Percentiles rank a stretch among this genome's conserved stretches.
These are phyloP conservation scores for Agrotis exclamationis DNA, from an alignment of 2,888 invertebrate genomes.

Conservation along the genomic window DNA sequence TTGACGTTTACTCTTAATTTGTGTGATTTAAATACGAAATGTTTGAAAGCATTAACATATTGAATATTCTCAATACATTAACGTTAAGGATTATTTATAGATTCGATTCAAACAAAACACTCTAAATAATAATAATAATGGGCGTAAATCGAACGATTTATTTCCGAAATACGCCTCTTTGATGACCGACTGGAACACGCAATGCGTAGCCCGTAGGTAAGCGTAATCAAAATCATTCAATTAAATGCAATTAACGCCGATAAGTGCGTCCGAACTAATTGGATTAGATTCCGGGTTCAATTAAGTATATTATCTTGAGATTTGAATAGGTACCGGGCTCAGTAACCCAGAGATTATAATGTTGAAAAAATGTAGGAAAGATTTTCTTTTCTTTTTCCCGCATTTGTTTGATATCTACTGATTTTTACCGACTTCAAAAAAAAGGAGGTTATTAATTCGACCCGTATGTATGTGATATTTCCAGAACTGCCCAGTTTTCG, in stretches of 20 bases:
- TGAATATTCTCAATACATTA: not conserved
- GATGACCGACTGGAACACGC: conserved; percentile 40
- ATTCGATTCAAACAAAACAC: conserved; percentile 41
- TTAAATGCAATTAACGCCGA: conserved; percentile 48
- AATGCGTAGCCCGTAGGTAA: conserved; percentile 34
- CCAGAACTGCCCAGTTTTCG: too few relatives aligned
- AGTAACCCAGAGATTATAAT: conserved; percentile 10
- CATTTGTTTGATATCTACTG: too few relatives aligned
- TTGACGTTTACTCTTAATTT: not conserved
- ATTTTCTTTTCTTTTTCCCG: not conserved
- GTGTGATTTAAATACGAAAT: not conserved
- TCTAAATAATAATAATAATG: conserved; percentile 34
- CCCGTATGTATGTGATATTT: too few relatives aligned
- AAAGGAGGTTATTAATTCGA: too few relatives aligned
- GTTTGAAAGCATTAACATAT: conserved; percentile 3
- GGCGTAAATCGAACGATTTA: conserved; percentile 32
- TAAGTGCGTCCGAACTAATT: conserved; percentile 47
- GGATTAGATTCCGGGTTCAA: conserved; percentile 48
- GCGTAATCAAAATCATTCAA: conserved; percentile 55
- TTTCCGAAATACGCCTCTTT: conserved; percentile 53
- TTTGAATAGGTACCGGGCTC: conserved; percentile 12
- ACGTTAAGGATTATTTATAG: conserved; percentile 6
- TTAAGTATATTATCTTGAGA: conserved; percentile 52
- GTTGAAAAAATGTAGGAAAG: conserved; percentile 1
- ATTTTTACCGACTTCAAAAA: too few relatives aligned